These are phyloP conservation scores for Pinctada fucata DNA, from an alignment of 2,888 invertebrate genomes.

Conservation along the genomic window DNA sequence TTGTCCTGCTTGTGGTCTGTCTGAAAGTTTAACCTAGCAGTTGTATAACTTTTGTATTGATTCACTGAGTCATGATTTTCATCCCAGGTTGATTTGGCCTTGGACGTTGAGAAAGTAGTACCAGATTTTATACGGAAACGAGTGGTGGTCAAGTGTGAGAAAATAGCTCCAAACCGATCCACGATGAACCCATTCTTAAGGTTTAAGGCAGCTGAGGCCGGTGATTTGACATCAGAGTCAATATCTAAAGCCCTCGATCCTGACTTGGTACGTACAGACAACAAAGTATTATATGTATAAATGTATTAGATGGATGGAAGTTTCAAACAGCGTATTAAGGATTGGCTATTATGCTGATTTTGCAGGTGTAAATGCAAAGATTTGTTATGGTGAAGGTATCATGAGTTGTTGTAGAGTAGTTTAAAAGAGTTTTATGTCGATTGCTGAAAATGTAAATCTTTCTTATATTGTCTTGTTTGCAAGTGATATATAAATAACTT, in stretches of 20 bases:
- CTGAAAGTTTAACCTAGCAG: too few relatives aligned
- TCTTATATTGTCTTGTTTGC: too few relatives aligned
- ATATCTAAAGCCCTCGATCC: conserved; percentile 71
- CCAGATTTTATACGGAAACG: conserved; percentile 75
- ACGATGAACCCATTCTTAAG: conserved; percentile 49
- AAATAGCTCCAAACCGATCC: conserved; percentile 72
- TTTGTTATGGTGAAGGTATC: too few relatives aligned
- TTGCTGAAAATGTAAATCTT: too few relatives aligned
- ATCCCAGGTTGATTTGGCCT: conserved; percentile 77
- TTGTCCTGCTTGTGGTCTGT: too few relatives aligned
- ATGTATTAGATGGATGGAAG: background rate
- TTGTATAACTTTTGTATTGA: too few relatives aligned
- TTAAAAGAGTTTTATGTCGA: too few relatives aligned
- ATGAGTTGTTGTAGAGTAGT: too few relatives aligned
- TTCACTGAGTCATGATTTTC: background rate
- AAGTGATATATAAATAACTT: too few relatives aligned
- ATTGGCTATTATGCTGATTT: too few relatives aligned
- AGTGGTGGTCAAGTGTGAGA: conserved; percentile 68
- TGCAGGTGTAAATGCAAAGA: too few relatives aligned
- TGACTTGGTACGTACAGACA: conserved; percentile 65
- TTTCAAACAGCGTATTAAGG: too few relatives aligned
- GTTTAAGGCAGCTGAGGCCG: conserved; percentile 49
- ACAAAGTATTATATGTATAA: background rate
- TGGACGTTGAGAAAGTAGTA: conserved; percentile 77
- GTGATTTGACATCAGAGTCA: conserved; percentile 60